These are phyloP conservation scores for Hemichromis elongatus DNA, from an alignment of 2,113 vertebrate species.

Conservation along the genomic window DNA sequence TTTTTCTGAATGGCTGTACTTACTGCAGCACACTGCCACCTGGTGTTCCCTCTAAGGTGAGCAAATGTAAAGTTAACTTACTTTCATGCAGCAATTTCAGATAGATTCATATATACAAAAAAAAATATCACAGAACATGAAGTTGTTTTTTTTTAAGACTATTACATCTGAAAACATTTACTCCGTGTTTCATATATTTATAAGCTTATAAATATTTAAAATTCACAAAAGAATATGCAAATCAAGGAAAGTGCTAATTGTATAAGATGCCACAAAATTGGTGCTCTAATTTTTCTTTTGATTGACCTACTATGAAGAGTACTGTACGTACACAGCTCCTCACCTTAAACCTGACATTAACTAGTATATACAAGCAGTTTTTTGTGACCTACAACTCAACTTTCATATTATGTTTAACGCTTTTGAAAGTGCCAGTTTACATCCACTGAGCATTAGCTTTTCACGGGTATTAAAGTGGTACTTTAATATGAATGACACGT, in stretches of 20 bases:
- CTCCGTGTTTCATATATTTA: background rate
- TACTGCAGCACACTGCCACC: slow-evolving; percentile 51
- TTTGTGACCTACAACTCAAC: background rate
- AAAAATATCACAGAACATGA: background rate
- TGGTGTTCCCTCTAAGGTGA: slow-evolving; percentile 9
- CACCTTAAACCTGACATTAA: background rate
- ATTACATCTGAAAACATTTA: background rate
- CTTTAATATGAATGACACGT: background rate
- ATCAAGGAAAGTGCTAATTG: background rate
- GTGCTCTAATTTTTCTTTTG: background rate
- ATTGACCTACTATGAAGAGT: background rate
- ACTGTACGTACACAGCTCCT: background rate
- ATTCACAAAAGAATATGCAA: background rate
- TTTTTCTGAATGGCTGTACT: slow-evolving; percentile 36
- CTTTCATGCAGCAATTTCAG: background rate
- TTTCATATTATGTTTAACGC: too few species aligned
- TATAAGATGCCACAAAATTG: background rate
- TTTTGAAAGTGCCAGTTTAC: background rate
- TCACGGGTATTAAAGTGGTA: background rate
- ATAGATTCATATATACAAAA: background rate
- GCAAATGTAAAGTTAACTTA: background rate
- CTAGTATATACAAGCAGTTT: background rate
- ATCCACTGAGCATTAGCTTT: background rate
- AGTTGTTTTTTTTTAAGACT: background rate
- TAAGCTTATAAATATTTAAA: background rate